A percentile compares a stretch with the other conserved stretches of the same genome.
Conservation (phyloP, 2,113 vertebrate species). For the Cyphomyrus discorhynchus region DNA sequence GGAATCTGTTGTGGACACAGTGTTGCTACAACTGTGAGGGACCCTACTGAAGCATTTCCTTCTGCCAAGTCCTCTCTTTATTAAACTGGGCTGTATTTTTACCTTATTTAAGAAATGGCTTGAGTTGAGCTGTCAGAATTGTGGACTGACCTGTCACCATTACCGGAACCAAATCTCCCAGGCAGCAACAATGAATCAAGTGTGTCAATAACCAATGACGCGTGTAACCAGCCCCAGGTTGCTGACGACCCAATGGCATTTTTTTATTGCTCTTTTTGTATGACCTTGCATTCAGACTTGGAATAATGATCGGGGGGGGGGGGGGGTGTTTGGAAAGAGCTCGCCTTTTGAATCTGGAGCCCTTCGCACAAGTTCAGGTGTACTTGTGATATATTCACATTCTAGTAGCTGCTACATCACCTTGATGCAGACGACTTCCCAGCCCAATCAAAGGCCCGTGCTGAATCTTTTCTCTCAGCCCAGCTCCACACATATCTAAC, state of each 20-base stretch:
- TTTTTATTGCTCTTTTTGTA: neutral
- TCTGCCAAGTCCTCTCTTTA: neutral
- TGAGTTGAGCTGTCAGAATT: neutral
- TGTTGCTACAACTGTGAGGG: neutral
- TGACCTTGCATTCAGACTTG: neutral
- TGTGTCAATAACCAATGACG: neutral
- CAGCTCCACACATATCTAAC: neutral
- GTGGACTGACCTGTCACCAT: neutral
- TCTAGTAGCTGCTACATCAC: neutral
- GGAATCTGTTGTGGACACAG: neutral
- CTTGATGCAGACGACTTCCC: neutral
- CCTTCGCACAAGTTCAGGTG: neutral
- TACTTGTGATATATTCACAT: neutral
- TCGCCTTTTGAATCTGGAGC: neutral
- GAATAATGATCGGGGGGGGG: neutral
- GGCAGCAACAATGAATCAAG: neutral
- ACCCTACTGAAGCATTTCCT: neutral
- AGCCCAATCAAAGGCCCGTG: neutral
- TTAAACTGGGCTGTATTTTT: neutral
- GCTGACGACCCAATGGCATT: neutral
- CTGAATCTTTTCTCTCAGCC: neutral
- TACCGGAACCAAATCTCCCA: neutral
- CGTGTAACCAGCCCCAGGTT: neutral
- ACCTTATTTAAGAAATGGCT: neutral
- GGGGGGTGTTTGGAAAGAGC: neutral